phyloP scores from a whole-genome alignment of 30 jellyfish, hydroid and myxozoan species.

The Mastigias papua region DNA sequence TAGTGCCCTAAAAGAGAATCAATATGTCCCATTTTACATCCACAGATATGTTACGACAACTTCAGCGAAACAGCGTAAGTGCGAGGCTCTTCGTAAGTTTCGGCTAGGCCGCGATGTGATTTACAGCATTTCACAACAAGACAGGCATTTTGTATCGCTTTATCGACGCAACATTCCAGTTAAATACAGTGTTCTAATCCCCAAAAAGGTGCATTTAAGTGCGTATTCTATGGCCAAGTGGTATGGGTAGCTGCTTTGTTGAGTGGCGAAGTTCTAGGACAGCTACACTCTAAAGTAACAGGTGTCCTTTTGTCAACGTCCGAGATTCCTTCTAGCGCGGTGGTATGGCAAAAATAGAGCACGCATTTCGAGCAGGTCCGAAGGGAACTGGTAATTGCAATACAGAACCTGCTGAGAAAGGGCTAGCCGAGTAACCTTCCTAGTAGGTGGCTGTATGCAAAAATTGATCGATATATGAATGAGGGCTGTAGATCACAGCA shows the following conservation, averaged over 20 bases:
- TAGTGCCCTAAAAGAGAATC: constrained; percentile 62
- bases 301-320: constrained; percentile 63
- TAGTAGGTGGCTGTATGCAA: constrained; percentile 72
- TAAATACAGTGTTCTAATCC: not conserved
- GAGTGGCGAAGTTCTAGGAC: not conserved
- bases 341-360: constrained; percentile 31
- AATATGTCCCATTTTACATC: not conserved
- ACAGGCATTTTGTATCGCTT: not conserved
- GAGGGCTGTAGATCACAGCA: constrained; percentile 63
- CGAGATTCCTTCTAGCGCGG: constrained; percentile 23
- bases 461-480: constrained; percentile 58
- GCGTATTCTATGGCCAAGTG: not conserved
- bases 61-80: not conserved
- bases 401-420: constrained; percentile 51
- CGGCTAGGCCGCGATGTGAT: constrained; percentile 33
- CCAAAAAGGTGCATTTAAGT: not conserved
- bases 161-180: not conserved
- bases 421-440: constrained; percentile 44
- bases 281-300: constrained; percentile 39
- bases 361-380: constrained; percentile 64
- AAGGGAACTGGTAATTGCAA: constrained; percentile 56
- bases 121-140: not conserved
- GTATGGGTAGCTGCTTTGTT: not conserved
- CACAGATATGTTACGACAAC: not conserved
- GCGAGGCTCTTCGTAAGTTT: not conserved